Conservation (phyloP, 1,140 invertebrate genomes). For the Mycetomoellerius zeteki region DNA sequence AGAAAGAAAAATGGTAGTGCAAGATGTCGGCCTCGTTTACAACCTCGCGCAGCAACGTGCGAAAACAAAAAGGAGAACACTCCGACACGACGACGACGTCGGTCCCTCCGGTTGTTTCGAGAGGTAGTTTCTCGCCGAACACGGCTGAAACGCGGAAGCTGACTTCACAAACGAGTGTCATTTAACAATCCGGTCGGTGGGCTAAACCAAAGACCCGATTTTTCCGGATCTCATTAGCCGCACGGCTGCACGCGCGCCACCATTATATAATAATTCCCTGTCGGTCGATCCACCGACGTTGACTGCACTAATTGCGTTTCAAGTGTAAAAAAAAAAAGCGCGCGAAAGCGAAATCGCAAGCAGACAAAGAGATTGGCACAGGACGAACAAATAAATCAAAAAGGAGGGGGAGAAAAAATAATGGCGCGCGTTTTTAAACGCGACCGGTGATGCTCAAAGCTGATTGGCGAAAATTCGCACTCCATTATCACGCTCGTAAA, state of each 20-base stretch:
- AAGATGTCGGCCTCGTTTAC: constrained; percentile 57
- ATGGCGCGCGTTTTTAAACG: constrained; percentile 55
- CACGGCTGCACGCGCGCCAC: constrained; percentile 68
- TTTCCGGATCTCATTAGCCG: constrained; percentile 78
- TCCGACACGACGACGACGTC: constrained; percentile 18
- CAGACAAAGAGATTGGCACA: constrained; percentile 7
- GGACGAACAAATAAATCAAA: constrained; percentile 54
- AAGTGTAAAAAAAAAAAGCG: constrained; percentile 69
- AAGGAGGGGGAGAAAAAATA: not conserved
- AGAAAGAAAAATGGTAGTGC: constrained; percentile 23
- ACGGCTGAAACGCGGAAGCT: constrained; percentile 71
- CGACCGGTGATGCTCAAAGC: constrained; percentile 70
- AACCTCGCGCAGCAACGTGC: constrained; percentile 17
- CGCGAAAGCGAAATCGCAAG: constrained; percentile 62
- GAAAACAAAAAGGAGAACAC: constrained; percentile 45
- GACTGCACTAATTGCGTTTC: constrained; percentile 78
- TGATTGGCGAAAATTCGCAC: constrained; percentile 75
- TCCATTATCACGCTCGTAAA: constrained; percentile 70
- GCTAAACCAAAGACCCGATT: constrained; percentile 75
- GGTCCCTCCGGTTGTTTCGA: constrained; percentile 44
- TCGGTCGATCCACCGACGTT: constrained; percentile 69
- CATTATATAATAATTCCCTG: constrained; percentile 76
- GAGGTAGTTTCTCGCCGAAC: constrained; percentile 66
- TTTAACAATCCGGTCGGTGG: constrained; percentile 74
- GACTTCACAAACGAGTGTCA: constrained; percentile 73